Base-by-base conservation (phyloP, 1,140 invertebrate genomes). In the Ditylenchus dipsaci region DNA sequence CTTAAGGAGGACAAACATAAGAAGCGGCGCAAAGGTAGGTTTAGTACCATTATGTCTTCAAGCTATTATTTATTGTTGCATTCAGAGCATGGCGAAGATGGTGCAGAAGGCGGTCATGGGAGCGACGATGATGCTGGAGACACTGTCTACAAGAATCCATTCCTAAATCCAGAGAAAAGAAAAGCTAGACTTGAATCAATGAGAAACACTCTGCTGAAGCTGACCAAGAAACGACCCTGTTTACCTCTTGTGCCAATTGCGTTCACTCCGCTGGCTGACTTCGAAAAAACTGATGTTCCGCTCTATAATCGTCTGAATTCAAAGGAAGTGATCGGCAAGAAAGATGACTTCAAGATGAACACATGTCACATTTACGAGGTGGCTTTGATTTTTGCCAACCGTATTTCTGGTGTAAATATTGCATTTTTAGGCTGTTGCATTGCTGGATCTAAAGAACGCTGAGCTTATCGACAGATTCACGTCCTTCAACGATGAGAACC, bases 271-370 rank as follows among this genome's bases (percentile, higher is more conserved):
- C 49, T 76, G n/a, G 59, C 63, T 17, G 74, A 76, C 29, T 76
- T 68, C 33, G 74, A 76, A 61, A 76, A 76, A 47, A 27, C 47
- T 42, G 63, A 76, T 62, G 74, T 76, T 19, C 67, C 74, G 13
- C 72, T 76, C 23, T 68, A 56, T 58, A 63, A 45, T 27, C 65
- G 73, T 11, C 72, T 71, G 42, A 72, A 72, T 21, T 62, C 45
- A 13, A 69, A 43, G 1, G 74, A 76, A 45, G 72, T 78, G 9
- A 63, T 76, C 33, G 84, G 82, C 19, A 84, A 83, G 67, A 72
- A 80, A 30, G 82, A 80, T 67, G 84, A 85, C 65, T 85, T 84
- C 76, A 82, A 80, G 60, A 79, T 85, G 69, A 84, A 85, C 74
- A 80, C 79, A 0, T 77, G 79, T 62, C 74, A 76, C 56, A 67